Conservation (phyloP, 2,797 vertebrate species). For the Cirrhinus mrigala region DNA sequence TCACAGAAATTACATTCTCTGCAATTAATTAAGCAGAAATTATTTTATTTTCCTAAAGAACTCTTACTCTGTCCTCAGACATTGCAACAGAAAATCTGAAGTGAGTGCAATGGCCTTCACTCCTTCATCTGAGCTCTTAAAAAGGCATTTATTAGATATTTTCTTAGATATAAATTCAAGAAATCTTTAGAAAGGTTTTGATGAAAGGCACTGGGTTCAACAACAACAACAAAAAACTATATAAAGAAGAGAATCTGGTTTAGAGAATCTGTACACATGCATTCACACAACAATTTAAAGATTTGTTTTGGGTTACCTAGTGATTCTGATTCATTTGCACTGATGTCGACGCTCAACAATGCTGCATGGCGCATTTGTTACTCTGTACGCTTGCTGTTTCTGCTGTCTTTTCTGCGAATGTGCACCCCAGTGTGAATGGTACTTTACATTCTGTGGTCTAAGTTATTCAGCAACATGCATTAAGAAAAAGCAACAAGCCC, state of each 20-base stretch:
- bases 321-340: not conserved
- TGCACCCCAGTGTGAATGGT: constrained; percentile 15
- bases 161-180: not conserved
- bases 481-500: not conserved
- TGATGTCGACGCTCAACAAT: not conserved
- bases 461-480: not conserved
- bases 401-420: not conserved
- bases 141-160: not conserved
- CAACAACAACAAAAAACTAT: too few relatives aligned
- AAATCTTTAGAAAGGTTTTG: not conserved
- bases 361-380: constrained; percentile 13
- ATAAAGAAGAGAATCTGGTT: too few relatives aligned
- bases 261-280: not conserved
- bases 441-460: not conserved
- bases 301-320: not conserved
- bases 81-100: not conserved
- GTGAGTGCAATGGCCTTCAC: not conserved
- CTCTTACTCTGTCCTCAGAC: not conserved
- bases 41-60: not conserved
- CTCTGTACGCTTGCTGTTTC: not conserved
- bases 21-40: not conserved
- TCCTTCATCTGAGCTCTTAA: not conserved
- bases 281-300: not conserved
- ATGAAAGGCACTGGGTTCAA: not conserved
- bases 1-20: not conserved